phyloP scores from a whole-genome alignment of 2,113 vertebrate species.

The Piliocolobus tephrosceles region DNA sequence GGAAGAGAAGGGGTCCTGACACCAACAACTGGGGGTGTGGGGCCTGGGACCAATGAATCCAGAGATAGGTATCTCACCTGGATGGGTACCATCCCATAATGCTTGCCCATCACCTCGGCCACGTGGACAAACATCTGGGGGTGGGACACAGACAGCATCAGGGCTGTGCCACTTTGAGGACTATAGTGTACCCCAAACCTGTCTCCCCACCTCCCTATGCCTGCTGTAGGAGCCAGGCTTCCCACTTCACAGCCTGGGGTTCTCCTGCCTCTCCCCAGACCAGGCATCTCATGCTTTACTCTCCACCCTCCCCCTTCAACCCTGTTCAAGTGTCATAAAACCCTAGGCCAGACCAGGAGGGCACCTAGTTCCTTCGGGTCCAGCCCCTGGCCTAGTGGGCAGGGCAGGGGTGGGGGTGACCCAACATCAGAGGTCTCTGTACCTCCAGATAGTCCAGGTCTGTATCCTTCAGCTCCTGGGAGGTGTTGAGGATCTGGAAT shows the following conservation, averaged over 20 bases:
- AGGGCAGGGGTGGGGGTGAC: no score
- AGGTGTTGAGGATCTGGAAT: slow-evolving; percentile 77
- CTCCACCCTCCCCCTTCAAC: not conserved
- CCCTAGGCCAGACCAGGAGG: not conserved
- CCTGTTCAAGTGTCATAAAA: not conserved
- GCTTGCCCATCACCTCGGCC: slow-evolving; percentile 73
- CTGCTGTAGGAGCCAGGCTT: not conserved
- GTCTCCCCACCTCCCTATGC: not conserved
- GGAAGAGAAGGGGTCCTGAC: slow-evolving; percentile 38
- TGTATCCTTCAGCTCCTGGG: slow-evolving; percentile 71
- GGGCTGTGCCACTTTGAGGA: not conserved
- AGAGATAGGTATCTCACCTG: slow-evolving; percentile 66
- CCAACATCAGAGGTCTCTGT: not conserved
- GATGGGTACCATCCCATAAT: slow-evolving; percentile 73
- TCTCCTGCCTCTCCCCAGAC: not conserved
- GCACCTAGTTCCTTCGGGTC: not conserved
- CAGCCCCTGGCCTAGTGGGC: not conserved
- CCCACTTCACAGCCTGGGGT: not conserved
- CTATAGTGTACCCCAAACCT: not conserved
- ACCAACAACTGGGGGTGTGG: not conserved
- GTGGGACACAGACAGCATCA: not conserved
- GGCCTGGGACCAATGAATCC: not conserved
- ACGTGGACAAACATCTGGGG: slow-evolving; percentile 72
- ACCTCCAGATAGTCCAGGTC: slow-evolving; percentile 83
- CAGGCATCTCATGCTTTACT: not conserved